Base-by-base conservation (phyloP, 2,113 vertebrate genomes). In the Semicossyphus pulcher region DNA sequence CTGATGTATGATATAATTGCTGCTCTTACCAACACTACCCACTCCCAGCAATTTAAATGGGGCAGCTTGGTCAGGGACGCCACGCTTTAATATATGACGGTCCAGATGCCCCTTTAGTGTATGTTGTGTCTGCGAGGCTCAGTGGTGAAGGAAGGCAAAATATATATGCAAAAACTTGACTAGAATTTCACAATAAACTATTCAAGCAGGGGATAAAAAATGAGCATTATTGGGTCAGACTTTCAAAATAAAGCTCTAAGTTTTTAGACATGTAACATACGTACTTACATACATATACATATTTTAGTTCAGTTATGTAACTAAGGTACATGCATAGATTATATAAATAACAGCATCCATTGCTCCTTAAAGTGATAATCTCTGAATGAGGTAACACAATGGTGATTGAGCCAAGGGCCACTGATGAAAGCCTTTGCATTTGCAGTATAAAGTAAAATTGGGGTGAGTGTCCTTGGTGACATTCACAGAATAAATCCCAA, bases 1-100 rank as follows among this genome's bases (percentile, higher is more conserved):
- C 10, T 54, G 47, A n/a, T 70, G 26, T 36, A 48, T 25, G 7
- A 49, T 26, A 15, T 29, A 66, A 63, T 76, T 59, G 53, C 25
- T 53, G 58, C 18, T 42, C 25, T 66, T 56, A 9, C 21, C 44
- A 69, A 62, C 3, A 18, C 41, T 42, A n/a, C 39, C n/a, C 39
- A 44, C 18, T n/a, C 18, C 41, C 14, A 20, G 9, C 12, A 1
- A 0, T n/a, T 44, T 18, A 44, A 44, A 7, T 44, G 2, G n/a
- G 7, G 16, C 41, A 44, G 41, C 41, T 44, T 44, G 41, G 41
- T 7, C 3, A 18, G 3, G 4, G 10, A 15, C 10, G 11, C 36
- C 4, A 37, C 11, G 36, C 36, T 37, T 14, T 4, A 11, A 37
- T 37, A 37, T 37, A 8, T 44, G 16, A 44, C 41, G n/a, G 3